A percentile compares a stretch with the other conserved stretches of the same genome.
These are phyloP conservation scores for Gadopsis marmoratus DNA, from an alignment of 2,797 vertebrate genomes.

Conservation along the genomic window DNA sequence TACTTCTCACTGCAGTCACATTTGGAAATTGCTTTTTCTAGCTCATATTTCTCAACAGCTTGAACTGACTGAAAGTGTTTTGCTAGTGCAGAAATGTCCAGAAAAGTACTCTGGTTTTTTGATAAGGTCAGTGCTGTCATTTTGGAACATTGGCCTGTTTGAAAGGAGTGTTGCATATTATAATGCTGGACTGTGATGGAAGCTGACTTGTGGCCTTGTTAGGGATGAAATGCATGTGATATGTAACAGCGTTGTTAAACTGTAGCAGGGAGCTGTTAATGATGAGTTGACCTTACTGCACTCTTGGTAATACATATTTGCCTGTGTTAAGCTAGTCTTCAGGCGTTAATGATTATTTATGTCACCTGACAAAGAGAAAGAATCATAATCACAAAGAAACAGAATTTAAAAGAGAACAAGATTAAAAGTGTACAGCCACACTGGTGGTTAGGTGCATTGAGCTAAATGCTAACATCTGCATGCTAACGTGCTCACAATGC, in stretches of 20 bases:
- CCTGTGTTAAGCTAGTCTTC: neutral
- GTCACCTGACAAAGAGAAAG: neutral
- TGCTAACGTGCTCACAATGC: neutral
- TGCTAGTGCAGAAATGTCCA: slow-evolving; percentile 32
- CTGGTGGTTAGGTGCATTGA: neutral
- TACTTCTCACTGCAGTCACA: slow-evolving; percentile 36
- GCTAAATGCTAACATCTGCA: neutral
- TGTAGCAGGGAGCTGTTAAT: neutral
- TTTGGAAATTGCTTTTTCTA: slow-evolving; percentile 49
- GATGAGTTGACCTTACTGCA: neutral
- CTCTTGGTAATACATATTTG: neutral
- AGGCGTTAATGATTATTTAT: neutral
- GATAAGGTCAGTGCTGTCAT: slow-evolving; percentile 56
- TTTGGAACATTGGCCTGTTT: slow-evolving; percentile 22
- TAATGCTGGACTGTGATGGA: neutral
- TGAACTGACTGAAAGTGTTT: slow-evolving; percentile 33
- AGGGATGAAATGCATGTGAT: neutral
- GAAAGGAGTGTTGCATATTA: slow-evolving; percentile 30
- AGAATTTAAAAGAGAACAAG: neutral
- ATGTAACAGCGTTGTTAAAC: neutral
- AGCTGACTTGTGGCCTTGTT: neutral
- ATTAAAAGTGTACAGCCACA: neutral
- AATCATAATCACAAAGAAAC: neutral
- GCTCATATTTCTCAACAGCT: slow-evolving; percentile 39
- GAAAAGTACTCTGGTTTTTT: slow-evolving; percentile 23